Percentiles rank a stretch among this genome's conserved stretches.
Evolutionary conservation across 2,888 invertebrate genomes (phyloP).

Genomic region (Noctua janthina): DNA sequence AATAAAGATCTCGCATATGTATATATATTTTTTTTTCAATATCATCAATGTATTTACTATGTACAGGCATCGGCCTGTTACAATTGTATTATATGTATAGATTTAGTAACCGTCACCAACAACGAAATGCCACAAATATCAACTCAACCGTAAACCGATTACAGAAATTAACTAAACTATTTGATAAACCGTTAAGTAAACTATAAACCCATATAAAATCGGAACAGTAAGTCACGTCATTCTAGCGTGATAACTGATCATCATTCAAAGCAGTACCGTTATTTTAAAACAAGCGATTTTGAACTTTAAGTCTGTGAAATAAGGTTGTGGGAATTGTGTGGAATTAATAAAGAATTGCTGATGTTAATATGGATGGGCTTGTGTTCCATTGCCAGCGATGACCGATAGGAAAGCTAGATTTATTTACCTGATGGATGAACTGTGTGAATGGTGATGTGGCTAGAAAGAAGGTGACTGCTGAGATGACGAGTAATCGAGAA

Average conservation of each 20-base stretch:
- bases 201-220: slow-evolving; percentile 69
- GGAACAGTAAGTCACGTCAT: slow-evolving; percentile 68
- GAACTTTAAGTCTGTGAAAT: slow-evolving; percentile 26
- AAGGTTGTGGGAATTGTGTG: slow-evolving; percentile 46
- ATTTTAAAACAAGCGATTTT: slow-evolving; percentile 41
- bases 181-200: slow-evolving; percentile 64
- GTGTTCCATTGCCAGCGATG: slow-evolving; percentile 27
- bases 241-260: slow-evolving; percentile 63
- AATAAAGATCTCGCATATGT: too few species aligned
- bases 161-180: slow-evolving; percentile 66
- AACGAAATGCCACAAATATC: slow-evolving; percentile 53
- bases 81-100: too few species aligned
- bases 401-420: slow-evolving; percentile 14
- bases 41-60: too few species aligned
- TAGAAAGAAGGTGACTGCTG: neutral
- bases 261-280: slow-evolving; percentile 65
- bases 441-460: neutral
- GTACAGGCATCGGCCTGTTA: too few species aligned
- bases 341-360: slow-evolving; percentile 63
- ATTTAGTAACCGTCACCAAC: slow-evolving; percentile 5
- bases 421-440: neutral
- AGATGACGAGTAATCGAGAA: too few species aligned
- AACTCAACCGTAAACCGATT: slow-evolving; percentile 48
- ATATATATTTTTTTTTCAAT: too few species aligned
- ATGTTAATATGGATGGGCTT: slow-evolving; percentile 52